These are phyloP conservation scores for Serinus canaria DNA, from an alignment of 2,113 vertebrate genomes.

Conservation along the genomic window DNA sequence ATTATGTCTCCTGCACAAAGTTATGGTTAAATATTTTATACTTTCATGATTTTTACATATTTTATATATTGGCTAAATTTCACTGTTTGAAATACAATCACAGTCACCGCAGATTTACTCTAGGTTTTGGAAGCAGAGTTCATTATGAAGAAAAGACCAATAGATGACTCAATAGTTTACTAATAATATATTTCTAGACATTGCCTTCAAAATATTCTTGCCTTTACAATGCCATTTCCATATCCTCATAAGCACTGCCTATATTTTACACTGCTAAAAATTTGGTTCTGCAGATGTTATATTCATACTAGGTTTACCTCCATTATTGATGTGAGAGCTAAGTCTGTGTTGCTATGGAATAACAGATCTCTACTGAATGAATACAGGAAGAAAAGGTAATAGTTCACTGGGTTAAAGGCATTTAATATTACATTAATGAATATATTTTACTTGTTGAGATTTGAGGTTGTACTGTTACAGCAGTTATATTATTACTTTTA, in stretches of 20 bases:
- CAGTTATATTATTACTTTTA: not conserved
- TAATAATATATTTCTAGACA: not conserved
- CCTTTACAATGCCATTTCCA: not conserved
- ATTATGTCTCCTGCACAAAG: not conserved
- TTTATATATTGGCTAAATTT: not conserved
- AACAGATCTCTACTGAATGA: not conserved
- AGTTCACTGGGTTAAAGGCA: not conserved
- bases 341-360: not conserved
- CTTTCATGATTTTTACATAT: not conserved
- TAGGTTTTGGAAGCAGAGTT: not conserved
- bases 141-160: not conserved
- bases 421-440: not conserved
- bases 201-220: not conserved
- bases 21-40: not conserved
- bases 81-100: not conserved
- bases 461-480: not conserved
- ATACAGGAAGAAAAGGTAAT: not conserved
- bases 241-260: not conserved
- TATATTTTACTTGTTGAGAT: not conserved
- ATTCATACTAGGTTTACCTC: not conserved
- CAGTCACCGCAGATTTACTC: not conserved
- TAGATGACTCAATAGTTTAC: not conserved
- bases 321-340: not conserved
- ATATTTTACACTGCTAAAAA: not conserved
- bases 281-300: not conserved